These are phyloP conservation scores for Enteromius unitaeniatus DNA, from an alignment of 2,797 vertebrate genomes.

Conservation along the genomic window DNA sequence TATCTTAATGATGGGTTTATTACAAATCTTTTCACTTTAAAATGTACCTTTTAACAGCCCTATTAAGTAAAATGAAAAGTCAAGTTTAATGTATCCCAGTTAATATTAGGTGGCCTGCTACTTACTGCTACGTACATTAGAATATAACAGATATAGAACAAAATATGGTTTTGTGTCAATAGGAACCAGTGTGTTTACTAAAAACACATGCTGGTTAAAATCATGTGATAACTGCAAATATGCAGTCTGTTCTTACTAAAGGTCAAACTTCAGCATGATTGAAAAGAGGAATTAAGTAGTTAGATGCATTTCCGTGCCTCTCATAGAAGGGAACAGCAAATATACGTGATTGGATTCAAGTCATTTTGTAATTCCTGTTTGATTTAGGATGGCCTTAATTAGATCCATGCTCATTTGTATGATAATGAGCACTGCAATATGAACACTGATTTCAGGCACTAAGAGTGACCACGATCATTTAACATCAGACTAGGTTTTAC, in stretches of 20 bases:
- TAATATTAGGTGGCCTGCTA: too few relatives aligned
- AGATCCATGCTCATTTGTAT: slow-evolving; percentile 21
- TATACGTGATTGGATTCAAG: slow-evolving; percentile 12
- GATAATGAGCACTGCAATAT: slow-evolving; percentile 31
- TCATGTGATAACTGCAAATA: neutral
- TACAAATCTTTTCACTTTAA: neutral
- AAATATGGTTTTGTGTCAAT: neutral
- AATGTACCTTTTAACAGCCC: neutral
- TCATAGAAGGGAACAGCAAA: neutral
- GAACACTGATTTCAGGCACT: slow-evolving; percentile 21
- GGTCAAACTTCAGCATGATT: neutral
- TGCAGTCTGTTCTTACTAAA: neutral
- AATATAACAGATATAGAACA: too few relatives aligned
- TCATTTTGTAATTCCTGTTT: slow-evolving; percentile 36
- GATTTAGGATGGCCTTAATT: slow-evolving; percentile 31
- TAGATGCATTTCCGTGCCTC: neutral
- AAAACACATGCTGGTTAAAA: neutral
- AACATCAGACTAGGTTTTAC: slow-evolving; percentile 14
- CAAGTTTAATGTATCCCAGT: neutral
- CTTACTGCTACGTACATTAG: too few relatives aligned
- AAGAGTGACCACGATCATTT: slow-evolving; percentile 13
- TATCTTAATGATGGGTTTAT: neutral
- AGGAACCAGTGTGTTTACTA: neutral
- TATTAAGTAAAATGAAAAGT: neutral
- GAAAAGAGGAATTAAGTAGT: neutral